Evolutionary conservation across 2,888 invertebrate genomes (phyloP).

Genomic region (Dioctria linearis): DNA sequence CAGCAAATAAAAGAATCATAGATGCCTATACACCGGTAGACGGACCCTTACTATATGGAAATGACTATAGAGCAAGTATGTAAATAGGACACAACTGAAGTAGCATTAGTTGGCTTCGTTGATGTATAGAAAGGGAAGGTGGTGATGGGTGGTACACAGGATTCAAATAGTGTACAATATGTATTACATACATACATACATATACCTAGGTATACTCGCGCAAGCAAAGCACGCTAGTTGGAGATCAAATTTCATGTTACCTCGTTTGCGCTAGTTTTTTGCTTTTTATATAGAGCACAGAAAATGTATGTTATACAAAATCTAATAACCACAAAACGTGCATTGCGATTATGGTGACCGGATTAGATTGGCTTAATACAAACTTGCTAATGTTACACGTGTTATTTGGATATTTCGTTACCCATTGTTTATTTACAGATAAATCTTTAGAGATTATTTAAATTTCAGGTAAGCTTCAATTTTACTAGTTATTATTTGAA

Average conservation of each 20-base stretch:
- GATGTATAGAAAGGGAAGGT: background rate
- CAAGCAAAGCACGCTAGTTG: conserved; percentile 19
- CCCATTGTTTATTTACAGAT: too few relatives aligned
- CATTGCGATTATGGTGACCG: too few relatives aligned
- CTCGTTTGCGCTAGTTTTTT: conserved; percentile 40
- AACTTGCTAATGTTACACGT: too few relatives aligned
- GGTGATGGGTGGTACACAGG: background rate
- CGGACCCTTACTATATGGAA: background rate
- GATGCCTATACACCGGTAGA: conserved; percentile 36
- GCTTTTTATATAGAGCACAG: background rate
- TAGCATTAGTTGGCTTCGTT: conserved; percentile 10
- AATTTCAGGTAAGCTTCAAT: too few relatives aligned
- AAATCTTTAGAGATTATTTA: too few relatives aligned
- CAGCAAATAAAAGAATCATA: conserved; percentile 54
- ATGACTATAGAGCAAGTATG: background rate
- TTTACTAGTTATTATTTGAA: too few relatives aligned
- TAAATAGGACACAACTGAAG: conserved; percentile 33
- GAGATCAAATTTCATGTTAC: conserved; percentile 49
- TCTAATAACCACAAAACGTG: conserved; percentile 1
- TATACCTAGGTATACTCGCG: too few relatives aligned
- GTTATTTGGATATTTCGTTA: too few relatives aligned
- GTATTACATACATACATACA: too few relatives aligned
- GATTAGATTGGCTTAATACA: too few relatives aligned
- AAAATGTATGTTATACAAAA: conserved; percentile 33
- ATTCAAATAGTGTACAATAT: conserved; percentile 12